These are phyloP conservation scores for Mellilla xanthometata DNA, from an alignment of 2,888 invertebrate species.

Conservation along the genomic window DNA sequence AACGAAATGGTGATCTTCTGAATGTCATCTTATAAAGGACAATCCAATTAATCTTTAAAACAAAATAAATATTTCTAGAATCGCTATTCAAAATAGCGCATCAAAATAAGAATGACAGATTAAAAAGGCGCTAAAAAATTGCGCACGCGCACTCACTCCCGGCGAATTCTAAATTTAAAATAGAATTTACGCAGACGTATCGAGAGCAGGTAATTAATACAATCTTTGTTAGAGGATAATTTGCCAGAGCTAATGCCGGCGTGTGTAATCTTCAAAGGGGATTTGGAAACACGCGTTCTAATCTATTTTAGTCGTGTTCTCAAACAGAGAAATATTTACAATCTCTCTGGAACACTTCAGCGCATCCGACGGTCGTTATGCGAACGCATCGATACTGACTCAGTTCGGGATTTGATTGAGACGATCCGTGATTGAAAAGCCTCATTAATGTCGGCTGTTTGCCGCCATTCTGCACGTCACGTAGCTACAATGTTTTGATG, in stretches of 20 bases:
- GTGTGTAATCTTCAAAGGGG: conserved; percentile 82
- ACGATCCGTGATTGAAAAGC: conserved; percentile 61
- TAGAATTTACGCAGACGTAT: conserved; percentile 78
- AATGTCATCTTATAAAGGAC: conserved; percentile 7
- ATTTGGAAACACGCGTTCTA: conserved; percentile 82
- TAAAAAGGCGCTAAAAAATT: conserved; percentile 56
- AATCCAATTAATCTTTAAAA: too few species aligned
- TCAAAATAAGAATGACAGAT: conserved; percentile 61
- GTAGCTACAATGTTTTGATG: conserved; percentile 37
- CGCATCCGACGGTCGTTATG: conserved; percentile 81
- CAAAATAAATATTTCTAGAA: too few species aligned
- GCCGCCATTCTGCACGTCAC: conserved; percentile 44
- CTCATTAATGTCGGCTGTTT: conserved; percentile 60
- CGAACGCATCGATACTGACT: conserved; percentile 71
- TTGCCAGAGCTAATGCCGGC: conserved; percentile 82
- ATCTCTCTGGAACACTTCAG: conserved; percentile 80
- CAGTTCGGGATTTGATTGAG: conserved; percentile 69
- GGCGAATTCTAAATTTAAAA: conserved; percentile 74
- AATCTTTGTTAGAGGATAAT: conserved; percentile 83
- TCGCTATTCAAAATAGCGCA: conserved; percentile 2
- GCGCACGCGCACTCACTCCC: conserved; percentile 53
- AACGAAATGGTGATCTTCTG: not conserved
- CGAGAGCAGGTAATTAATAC: conserved; percentile 82
- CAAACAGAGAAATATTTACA: conserved; percentile 83
- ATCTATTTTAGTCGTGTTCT: conserved; percentile 80